Conservation (phyloP, 37 sponge, comb jelly and placozoan species). For the Dysidea cf. avara region DNA sequence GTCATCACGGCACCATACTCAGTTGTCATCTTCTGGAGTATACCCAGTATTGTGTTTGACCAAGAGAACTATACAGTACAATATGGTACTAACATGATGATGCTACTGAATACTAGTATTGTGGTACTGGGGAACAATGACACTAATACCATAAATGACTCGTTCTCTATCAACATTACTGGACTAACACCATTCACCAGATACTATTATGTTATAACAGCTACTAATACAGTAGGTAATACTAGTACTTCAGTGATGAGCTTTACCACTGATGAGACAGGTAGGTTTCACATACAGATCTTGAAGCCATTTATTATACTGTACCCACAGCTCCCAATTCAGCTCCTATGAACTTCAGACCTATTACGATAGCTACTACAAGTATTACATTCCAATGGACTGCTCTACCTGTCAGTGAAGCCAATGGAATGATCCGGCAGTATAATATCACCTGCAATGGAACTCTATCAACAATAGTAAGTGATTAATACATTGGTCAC, state of each 20-base stretch:
- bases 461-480: background rate
- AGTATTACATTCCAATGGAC: no score
- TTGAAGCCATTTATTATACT: background rate
- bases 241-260: background rate
- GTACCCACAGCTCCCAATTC: slow-evolving; percentile 9
- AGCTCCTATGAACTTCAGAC: background rate
- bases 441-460: slow-evolving; percentile 15
- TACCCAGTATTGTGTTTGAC: no score
- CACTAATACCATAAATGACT: background rate
- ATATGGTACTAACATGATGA: no score
- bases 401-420: background rate
- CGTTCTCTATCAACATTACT: no score
- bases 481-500: no score
- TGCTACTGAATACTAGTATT: background rate
- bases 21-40: no score
- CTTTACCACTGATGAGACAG: no score
- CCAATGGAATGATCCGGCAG: slow-evolving; percentile 4
- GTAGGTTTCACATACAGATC: background rate
- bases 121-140: background rate
- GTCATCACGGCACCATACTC: no score
- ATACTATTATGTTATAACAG: slow-evolving; percentile 11
- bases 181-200: no score
- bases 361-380: no score
- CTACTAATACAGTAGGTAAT: slow-evolving; percentile 30
- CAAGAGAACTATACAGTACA: no score